Conservation (phyloP, 2,113 vertebrate species). For the Piaya cayana region DNA sequence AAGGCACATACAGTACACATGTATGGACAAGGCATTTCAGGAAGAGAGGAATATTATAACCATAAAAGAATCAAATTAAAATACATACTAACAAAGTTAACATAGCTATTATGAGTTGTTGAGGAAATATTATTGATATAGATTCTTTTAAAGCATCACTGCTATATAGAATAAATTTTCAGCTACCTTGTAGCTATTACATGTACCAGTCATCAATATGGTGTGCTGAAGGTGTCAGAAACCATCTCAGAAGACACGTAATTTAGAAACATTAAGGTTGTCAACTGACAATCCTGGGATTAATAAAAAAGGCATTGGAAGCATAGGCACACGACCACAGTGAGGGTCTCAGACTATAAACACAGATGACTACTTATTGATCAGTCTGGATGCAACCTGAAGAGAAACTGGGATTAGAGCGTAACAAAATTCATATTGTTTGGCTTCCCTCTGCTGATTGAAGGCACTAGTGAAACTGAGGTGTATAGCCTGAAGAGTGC, state of each 20-base stretch:
- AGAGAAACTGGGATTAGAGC: background rate
- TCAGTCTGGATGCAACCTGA: background rate
- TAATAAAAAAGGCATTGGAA: background rate
- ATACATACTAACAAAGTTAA: background rate
- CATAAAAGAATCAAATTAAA: background rate
- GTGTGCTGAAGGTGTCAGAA: background rate
- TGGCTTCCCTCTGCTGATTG: background rate
- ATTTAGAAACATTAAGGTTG: background rate
- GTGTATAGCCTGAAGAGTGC: background rate
- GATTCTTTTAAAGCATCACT: background rate
- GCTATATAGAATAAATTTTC: background rate
- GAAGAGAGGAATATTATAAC: background rate
- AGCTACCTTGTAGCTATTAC: background rate
- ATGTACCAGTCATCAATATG: background rate
- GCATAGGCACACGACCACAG: background rate
- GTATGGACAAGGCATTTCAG: background rate
- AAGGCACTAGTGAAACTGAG: background rate
- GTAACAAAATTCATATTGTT: background rate
- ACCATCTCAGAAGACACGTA: background rate
- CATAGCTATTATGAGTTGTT: background rate
- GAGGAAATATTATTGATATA: background rate
- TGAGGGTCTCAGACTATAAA: background rate
- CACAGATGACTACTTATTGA: background rate
- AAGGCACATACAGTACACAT: background rate
- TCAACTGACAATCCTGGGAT: background rate